These are phyloP conservation scores for Phengaris alcon DNA, from an alignment of 2,888 invertebrate genomes.

Conservation along the genomic window DNA sequence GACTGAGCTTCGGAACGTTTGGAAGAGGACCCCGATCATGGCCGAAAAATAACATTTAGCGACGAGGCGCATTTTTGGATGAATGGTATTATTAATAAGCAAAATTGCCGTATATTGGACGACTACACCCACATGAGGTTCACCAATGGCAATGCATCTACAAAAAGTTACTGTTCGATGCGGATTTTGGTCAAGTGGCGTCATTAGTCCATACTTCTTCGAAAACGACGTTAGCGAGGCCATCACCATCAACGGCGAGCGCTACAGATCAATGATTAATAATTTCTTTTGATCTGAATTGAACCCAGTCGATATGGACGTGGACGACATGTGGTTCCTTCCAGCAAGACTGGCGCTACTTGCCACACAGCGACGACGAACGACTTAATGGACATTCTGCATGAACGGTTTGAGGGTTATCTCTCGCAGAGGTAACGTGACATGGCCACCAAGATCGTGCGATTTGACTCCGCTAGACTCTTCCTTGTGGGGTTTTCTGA, in stretches of 20 bases:
- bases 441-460: slow-evolving; percentile 21
- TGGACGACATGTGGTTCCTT: slow-evolving; percentile 32
- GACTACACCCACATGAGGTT: slow-evolving; percentile 34
- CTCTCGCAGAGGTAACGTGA: slow-evolving; percentile 34
- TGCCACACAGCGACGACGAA: slow-evolving; percentile 35
- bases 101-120: slow-evolving; percentile 39
- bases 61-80: slow-evolving; percentile 45
- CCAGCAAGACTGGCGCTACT: slow-evolving; percentile 31
- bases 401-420: slow-evolving; percentile 22
- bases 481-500: slow-evolving; percentile 42
- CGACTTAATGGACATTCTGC: slow-evolving; percentile 18
- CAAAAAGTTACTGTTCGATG: slow-evolving; percentile 29
- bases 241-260: neutral
- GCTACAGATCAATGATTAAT: slow-evolving; percentile 22
- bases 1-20: slow-evolving; percentile 28
- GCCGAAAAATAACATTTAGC: slow-evolving; percentile 34
- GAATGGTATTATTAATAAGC: slow-evolving; percentile 46
- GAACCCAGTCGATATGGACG: slow-evolving; percentile 30
- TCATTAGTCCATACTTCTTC: slow-evolving; percentile 19
- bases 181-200: neutral
- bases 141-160: neutral
- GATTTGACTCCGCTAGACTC: neutral
- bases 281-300: slow-evolving; percentile 35
- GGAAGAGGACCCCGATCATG: slow-evolving; percentile 34
- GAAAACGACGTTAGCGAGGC: slow-evolving; percentile 5